Percentiles rank a stretch among this genome's conserved stretches.
phyloP scores from a whole-genome alignment of 2,797 vertebrate species.

The Channa striata region DNA sequence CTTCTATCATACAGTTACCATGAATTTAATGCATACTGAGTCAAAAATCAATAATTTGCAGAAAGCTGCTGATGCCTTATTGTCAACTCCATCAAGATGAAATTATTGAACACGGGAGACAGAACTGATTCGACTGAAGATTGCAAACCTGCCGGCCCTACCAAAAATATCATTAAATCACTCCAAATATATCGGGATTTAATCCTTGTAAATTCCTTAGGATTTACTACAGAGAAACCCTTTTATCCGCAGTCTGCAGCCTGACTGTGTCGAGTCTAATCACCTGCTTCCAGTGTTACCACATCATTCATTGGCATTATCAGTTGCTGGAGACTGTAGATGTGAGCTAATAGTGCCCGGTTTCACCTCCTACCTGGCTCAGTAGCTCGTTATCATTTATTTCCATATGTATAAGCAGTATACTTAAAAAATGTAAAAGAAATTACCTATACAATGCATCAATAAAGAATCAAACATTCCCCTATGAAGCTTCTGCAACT shows the following conservation, averaged over 20 bases:
- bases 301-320: background rate
- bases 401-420: background rate
- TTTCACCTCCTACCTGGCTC: background rate
- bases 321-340: background rate
- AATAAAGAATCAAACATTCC: too few relatives aligned
- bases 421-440: too few relatives aligned
- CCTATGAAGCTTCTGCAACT: too few relatives aligned
- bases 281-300: background rate
- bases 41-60: conserved; percentile 71
- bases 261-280: conserved; percentile 8
- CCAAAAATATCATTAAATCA: conserved; percentile 50
- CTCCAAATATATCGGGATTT: conserved; percentile 42
- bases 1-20: conserved; percentile 67
- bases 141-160: conserved; percentile 32
- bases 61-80: conserved; percentile 68
- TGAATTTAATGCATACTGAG: conserved; percentile 67
- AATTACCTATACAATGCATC: too few relatives aligned
- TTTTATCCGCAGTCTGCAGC: conserved; percentile 30
- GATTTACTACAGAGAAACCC: conserved; percentile 26
- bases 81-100: conserved; percentile 53
- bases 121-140: conserved; percentile 38
- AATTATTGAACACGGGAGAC: conserved; percentile 53
- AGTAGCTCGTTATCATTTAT: background rate
- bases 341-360: background rate
- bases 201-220: conserved; percentile 39